Evolutionary conservation across 2,888 invertebrate species (phyloP).

Genomic region (Pseudolycoriella hygida): DNA sequence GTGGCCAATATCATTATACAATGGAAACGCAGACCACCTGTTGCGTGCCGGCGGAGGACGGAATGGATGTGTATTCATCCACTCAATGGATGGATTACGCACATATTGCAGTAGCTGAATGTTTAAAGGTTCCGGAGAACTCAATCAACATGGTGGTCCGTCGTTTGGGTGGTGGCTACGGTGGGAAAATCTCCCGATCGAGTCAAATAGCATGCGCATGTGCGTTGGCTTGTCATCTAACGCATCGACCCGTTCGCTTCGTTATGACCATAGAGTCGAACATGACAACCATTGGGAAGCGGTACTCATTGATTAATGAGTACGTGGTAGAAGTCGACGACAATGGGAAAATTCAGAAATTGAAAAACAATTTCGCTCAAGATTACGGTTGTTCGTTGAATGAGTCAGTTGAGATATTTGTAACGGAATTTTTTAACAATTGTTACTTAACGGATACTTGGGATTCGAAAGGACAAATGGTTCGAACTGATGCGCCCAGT

Average conservation of each 20-base stretch:
- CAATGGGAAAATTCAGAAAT: slow-evolving; percentile 45
- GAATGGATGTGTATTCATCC: slow-evolving; percentile 41
- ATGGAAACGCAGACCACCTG: slow-evolving; percentile 58
- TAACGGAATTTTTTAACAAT: slow-evolving; percentile 29
- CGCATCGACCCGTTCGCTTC: slow-evolving; percentile 47
- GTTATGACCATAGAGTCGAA: slow-evolving; percentile 52
- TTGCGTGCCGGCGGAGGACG: slow-evolving; percentile 46
- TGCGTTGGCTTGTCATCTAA: slow-evolving; percentile 42
- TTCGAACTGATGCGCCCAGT: slow-evolving; percentile 44
- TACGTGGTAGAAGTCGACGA: slow-evolving; percentile 47
- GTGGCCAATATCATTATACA: slow-evolving; percentile 53
- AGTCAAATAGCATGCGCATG: slow-evolving; percentile 41
- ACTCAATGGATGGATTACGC: slow-evolving; percentile 45
- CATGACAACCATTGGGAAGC: slow-evolving; percentile 50
- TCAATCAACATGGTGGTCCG: slow-evolving; percentile 53
- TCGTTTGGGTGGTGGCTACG: slow-evolving; percentile 67
- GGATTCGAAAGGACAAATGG: slow-evolving; percentile 47
- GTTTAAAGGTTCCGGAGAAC: slow-evolving; percentile 38
- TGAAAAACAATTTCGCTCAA: slow-evolving; percentile 36
- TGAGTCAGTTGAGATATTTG: slow-evolving; percentile 30
- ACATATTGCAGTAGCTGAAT: slow-evolving; percentile 37
- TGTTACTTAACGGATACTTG: slow-evolving; percentile 49
- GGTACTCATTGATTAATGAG: slow-evolving; percentile 38
- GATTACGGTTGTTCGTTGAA: slow-evolving; percentile 36
- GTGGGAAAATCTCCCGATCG: slow-evolving; percentile 51